Percentiles rank a stretch among this genome's conserved stretches.
Conservation (phyloP, 2,888 invertebrate species). For the Limnephilus rhombicus region DNA sequence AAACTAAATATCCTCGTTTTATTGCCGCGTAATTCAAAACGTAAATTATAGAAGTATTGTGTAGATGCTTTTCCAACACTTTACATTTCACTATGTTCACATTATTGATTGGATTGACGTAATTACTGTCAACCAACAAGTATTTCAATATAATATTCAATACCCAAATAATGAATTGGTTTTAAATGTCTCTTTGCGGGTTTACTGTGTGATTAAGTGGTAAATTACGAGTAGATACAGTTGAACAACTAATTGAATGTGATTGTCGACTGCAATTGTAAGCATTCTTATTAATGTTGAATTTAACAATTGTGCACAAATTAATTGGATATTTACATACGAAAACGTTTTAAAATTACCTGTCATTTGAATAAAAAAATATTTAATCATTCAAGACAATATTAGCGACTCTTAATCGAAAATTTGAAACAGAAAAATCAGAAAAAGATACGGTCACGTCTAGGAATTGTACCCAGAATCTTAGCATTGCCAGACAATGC, state of each 20-base stretch:
- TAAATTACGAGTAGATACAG: background rate
- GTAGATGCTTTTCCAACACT: background rate
- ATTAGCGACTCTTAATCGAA: too few species aligned
- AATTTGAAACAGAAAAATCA: too few species aligned
- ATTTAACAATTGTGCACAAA: background rate
- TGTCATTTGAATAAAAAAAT: background rate
- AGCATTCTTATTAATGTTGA: background rate
- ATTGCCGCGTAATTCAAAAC: background rate
- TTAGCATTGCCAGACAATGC: too few species aligned
- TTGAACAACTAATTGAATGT: background rate
- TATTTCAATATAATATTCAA: background rate
- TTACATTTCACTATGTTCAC: background rate
- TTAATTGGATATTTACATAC: background rate
- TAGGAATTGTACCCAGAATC: too few species aligned
- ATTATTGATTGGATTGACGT: background rate
- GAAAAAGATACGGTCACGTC: too few species aligned
- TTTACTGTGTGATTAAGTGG: background rate
- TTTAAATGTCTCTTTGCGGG: background rate
- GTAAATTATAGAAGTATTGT: too few species aligned
- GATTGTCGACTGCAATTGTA: background rate
- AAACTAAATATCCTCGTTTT: too few species aligned
- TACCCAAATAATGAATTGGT: background rate
- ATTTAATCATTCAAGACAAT: too few species aligned
- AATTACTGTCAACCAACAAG: background rate
- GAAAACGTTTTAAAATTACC: background rate